Evolutionary conservation across 2,888 invertebrate genomes (phyloP), one percentile per base, ranked within the genome.

Genomic region (Agrenia bidenticulata): DNA sequence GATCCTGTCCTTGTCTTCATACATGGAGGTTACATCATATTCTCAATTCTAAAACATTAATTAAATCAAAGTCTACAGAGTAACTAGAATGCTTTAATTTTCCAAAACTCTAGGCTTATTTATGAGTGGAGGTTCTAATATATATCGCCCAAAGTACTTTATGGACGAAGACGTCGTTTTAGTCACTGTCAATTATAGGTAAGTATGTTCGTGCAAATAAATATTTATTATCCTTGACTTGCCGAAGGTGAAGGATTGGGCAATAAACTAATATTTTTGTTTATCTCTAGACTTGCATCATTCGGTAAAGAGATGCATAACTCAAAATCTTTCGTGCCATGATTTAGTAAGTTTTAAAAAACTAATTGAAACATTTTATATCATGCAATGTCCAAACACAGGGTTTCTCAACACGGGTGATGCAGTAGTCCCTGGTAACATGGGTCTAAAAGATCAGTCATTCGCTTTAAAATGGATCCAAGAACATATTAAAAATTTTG

Each of bases 361-460:
- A 45, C 42, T 15, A 37, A 7, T 17, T 7, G 17, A 21, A 19
- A 17, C 4, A 50, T 41, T 41, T 2, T 5, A 42, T 39, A 17
- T n/a, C n/a, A n/a, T n/a, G n/a, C n/a, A n/a, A n/a, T n/a, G n/a
- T n/a, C n/a, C n/a, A n/a, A n/a, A n/a, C n/a, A 23, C 24, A 66
- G 71, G 71, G 0, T 71, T 71, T 62, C 42, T 71, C 4, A 71
- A 71, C 32, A 71, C 71, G 42, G 64, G 63, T 13, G 71, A 69
- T 61, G 66, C 64, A 5, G 1, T 37, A 1, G 27, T 68, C 9
- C 7, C 51, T 27, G 71, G 71, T 15, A 71, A 71, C 26, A 66
- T 64, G 61, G 71, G 71, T 7, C 26, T 71, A 19, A 71, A 71
- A 41, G 70, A 27, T 19, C 57, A 70, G 51, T 56, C 58, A 19